Base-by-base conservation (phyloP, 2,113 vertebrate genomes). In the Aepyceros melampus region DNA sequence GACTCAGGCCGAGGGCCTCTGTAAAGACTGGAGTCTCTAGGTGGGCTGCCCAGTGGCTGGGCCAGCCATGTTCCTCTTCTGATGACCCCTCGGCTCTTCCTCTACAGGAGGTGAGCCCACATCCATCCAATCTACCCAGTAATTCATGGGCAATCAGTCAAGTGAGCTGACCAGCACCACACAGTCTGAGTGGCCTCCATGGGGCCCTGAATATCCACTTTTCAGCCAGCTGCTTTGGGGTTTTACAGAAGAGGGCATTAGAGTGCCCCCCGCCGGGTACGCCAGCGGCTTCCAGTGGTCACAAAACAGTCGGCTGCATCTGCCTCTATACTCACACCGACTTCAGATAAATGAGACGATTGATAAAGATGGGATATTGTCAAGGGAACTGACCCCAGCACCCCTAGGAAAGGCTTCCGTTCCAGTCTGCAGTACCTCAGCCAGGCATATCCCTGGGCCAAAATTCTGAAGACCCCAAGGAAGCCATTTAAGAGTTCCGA, bases 191-290 rank as follows among this genome's bases (percentile, higher is more conserved):
- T 2, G 17, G 21, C 64, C 7, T 27, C 47, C 3, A 0, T 0
- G 3, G 5, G 6, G n/a, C 10, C 25, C 71, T 43, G 12, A 89
- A 36, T 45, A 51, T n/a, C 81, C 79, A 64, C 60, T 36, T 33
- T 40, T 21, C 15, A 36, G 10, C 7, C 31, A 56, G 64, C 15
- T 21, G 11, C 58, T 31, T 16, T 7, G 55, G 40, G 36, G 74
- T 56, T 79, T 43, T 40, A 17, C 4, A 33, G 67, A 64, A 53
- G 71, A 51, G 3, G 16, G 27, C n/a, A 40, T 33, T 56, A 76
- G 16, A 56, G 31, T 43, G 2, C 82, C 36, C 16, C 6, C 55
- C 86, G n/a, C n/a, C 2, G 0, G 0, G 5, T 45, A 14, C 7
- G 56, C 11, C 1, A 2, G 2, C 13, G 14, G 79, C 27, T 95